A percentile compares a stretch with the other conserved stretches of the same genome.
Conservation (phyloP, 2,888 invertebrate species). For the Brachyopa scutellaris region DNA sequence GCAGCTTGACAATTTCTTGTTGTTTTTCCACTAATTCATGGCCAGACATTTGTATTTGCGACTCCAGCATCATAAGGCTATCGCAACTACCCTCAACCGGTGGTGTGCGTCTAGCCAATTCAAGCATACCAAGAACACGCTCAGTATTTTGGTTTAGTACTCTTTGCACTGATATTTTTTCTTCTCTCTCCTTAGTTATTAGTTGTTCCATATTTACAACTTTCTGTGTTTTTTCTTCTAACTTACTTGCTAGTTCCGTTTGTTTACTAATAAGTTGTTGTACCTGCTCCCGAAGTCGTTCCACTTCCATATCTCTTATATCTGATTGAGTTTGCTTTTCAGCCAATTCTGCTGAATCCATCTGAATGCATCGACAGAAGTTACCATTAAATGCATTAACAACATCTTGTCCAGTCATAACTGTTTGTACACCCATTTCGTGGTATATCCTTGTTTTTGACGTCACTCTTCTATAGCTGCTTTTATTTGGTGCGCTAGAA, state of each 20-base stretch:
- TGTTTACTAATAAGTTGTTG: conserved; percentile 85
- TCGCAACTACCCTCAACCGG: conserved; percentile 85
- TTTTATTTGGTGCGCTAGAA: conserved; percentile 57
- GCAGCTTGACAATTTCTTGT: conserved; percentile 88
- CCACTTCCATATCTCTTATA: conserved; percentile 85
- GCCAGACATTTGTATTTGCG: conserved; percentile 88
- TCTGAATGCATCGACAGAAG: conserved; percentile 76
- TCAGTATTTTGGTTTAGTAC: conserved; percentile 89
- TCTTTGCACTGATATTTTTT: conserved; percentile 88
- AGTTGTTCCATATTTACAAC: conserved; percentile 84
- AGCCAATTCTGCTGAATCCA: conserved; percentile 82
- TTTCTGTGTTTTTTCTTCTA: conserved; percentile 80
- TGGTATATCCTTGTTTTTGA: conserved; percentile 89
- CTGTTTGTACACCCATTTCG: conserved; percentile 90
- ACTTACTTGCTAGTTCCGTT: conserved; percentile 84
- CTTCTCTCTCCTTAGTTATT: conserved; percentile 87
- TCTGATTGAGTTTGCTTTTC: conserved; percentile 86
- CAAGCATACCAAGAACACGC: conserved; percentile 86
- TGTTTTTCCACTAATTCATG: conserved; percentile 89
- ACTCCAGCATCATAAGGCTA: conserved; percentile 89
- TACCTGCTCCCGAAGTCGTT: conserved; percentile 84
- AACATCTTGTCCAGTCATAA: conserved; percentile 87
- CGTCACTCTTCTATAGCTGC: conserved; percentile 75
- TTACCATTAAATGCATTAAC: conserved; percentile 88
- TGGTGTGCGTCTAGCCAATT: conserved; percentile 82